phyloP scores from a whole-genome alignment of 2,888 invertebrate species.

The Cyrtodaria siliqua region DNA sequence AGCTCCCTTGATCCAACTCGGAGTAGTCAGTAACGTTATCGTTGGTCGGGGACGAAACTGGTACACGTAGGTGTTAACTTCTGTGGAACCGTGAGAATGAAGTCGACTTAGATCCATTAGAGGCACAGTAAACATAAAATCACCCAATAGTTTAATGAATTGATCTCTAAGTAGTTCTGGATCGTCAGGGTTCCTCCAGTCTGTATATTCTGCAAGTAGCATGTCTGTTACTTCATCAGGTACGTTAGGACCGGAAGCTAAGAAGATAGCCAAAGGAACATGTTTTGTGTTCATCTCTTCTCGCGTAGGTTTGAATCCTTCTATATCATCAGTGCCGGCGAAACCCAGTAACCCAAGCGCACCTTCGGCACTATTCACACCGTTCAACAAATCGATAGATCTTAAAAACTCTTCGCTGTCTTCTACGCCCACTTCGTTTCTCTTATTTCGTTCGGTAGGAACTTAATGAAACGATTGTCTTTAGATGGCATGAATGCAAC shows the following conservation, averaged over 20 bases:
- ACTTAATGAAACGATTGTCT: too few relatives aligned
- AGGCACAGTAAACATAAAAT: conserved; percentile 7
- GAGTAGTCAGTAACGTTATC: conserved; percentile 35
- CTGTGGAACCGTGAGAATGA: background rate
- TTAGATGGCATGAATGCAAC: too few relatives aligned
- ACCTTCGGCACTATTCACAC: conserved; percentile 13
- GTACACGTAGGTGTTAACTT: conserved; percentile 12
- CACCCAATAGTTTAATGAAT: conserved; percentile 12
- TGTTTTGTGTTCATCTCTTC: conserved; percentile 2
- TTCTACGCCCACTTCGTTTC: background rate
- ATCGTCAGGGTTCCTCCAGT: conserved; percentile 10
- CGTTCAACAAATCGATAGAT: conserved; percentile 14
- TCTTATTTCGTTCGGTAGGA: too few relatives aligned
- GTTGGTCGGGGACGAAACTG: conserved; percentile 1
- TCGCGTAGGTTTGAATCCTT: conserved; percentile 2
- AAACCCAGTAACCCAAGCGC: too few relatives aligned
- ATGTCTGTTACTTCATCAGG: background rate
- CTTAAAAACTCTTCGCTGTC: conserved; percentile 2
- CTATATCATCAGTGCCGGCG: too few relatives aligned
- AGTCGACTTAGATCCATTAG: conserved; percentile 3
- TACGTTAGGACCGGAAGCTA: background rate
- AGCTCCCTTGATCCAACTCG: conserved; percentile 75
- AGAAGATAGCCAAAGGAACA: background rate
- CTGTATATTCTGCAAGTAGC: conserved; percentile 3
- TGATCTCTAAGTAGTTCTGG: conserved; percentile 8